Percentiles rank a stretch among this genome's conserved stretches.
These are phyloP conservation scores for Lasioglossum lativentre DNA, from an alignment of 2,888 invertebrate species.

Conservation along the genomic window DNA sequence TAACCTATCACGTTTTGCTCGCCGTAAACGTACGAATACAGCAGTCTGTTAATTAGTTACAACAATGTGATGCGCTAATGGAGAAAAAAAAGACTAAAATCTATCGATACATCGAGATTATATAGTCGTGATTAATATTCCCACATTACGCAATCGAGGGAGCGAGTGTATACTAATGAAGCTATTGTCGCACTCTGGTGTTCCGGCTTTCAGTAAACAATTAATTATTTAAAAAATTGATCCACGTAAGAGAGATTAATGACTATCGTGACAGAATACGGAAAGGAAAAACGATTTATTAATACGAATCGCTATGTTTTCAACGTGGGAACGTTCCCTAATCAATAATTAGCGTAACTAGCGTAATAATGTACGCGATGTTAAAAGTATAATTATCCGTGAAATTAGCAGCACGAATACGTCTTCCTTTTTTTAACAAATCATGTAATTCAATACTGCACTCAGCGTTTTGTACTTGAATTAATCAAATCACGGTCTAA, in stretches of 20 bases:
- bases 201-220: not conserved
- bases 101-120: not conserved
- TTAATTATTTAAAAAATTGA: not conserved
- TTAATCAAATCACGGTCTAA: not conserved
- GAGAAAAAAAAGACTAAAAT: not conserved
- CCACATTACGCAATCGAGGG: not conserved
- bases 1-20: not conserved
- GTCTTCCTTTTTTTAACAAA: not conserved
- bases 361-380: not conserved
- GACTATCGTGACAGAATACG: not conserved
- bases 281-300: not conserved
- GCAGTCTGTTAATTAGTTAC: not conserved
- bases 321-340: not conserved
- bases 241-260: not conserved
- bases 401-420: not conserved
- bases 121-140: not conserved
- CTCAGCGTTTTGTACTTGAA: not conserved
- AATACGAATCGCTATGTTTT: not conserved
- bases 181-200: not conserved
- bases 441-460: not conserved
- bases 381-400: not conserved
- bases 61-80: not conserved
- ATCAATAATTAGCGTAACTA: not conserved
- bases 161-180: not conserved
- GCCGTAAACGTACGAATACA: not conserved